Conservation (phyloP, 2,888 invertebrate genomes). For the Nephrotoma flavescens region DNA sequence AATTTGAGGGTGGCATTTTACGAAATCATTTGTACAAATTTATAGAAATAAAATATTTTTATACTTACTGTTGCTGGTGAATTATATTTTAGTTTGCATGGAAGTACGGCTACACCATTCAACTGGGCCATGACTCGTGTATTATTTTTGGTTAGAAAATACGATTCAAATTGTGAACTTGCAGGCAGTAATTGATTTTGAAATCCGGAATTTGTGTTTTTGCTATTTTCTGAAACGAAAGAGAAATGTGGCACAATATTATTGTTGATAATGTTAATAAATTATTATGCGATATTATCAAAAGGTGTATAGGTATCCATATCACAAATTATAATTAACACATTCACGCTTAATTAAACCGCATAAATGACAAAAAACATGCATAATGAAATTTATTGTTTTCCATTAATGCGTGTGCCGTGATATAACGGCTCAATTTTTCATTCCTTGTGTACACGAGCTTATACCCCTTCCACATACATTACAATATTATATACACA, state of each 20-base stretch:
- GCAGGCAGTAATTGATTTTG: slow-evolving; percentile 6
- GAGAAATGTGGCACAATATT: neutral
- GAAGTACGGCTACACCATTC: slow-evolving; percentile 30
- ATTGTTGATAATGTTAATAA: neutral
- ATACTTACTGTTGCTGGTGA: slow-evolving; percentile 30
- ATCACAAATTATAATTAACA: neutral
- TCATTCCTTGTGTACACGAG: neutral
- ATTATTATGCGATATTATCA: neutral
- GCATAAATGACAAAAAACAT: neutral
- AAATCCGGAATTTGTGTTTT: neutral
- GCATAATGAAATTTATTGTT: neutral
- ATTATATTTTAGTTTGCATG: slow-evolving; percentile 30
- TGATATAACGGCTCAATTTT: neutral
- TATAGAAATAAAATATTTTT: neutral
- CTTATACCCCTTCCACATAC: neutral
- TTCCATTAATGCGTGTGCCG: neutral
- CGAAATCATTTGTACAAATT: too few species aligned
- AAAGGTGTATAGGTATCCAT: neutral
- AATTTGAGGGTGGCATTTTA: too few species aligned
- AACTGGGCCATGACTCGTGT: slow-evolving; percentile 30
- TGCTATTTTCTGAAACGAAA: neutral
- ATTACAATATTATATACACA: neutral
- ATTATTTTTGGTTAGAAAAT: slow-evolving; percentile 31
- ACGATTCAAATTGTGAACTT: slow-evolving; percentile 19
- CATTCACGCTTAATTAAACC: neutral